A percentile compares a stretch with the other conserved stretches of the same genome.
Evolutionary conservation across 1,140 invertebrate species (phyloP).

Genomic region (Drosophila pachea): DNA sequence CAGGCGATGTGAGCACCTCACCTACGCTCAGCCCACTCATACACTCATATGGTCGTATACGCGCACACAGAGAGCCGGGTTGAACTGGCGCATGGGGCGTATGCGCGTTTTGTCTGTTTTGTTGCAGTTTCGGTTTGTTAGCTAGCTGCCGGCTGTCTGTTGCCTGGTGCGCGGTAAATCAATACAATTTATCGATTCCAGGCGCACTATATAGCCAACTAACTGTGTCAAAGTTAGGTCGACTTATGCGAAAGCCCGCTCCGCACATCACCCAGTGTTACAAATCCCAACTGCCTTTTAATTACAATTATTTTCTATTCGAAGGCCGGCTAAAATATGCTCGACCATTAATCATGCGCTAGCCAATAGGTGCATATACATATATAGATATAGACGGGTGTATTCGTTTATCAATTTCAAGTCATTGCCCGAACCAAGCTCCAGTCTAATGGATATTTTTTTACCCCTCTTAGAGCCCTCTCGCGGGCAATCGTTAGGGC

Average conservation of each 20-base stretch:
- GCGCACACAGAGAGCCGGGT: slow-evolving; percentile 13
- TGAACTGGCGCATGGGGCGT: slow-evolving; percentile 31
- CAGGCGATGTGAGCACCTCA: slow-evolving; percentile 53
- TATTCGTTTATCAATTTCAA: slow-evolving; percentile 36
- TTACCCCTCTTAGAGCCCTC: slow-evolving; percentile 42
- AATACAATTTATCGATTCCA: slow-evolving; percentile 65
- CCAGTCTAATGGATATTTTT: slow-evolving; percentile 35
- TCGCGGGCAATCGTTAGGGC: slow-evolving; percentile 11
- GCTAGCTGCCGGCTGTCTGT: slow-evolving; percentile 27
- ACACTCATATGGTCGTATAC: background rate
- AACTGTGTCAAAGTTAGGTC: slow-evolving; percentile 73
- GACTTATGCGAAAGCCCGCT: slow-evolving; percentile 58
- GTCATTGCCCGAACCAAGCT: background rate
- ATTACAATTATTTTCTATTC: slow-evolving; percentile 60
- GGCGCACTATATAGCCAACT: slow-evolving; percentile 14
- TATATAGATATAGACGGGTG: background rate
- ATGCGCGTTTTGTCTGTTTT: slow-evolving; percentile 42
- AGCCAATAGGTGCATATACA: slow-evolving; percentile 18
- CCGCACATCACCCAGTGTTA: slow-evolving; percentile 2
- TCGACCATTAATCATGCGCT: slow-evolving; percentile 59
- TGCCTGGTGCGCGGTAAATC: slow-evolving; percentile 47
- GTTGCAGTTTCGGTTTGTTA: slow-evolving; percentile 7
- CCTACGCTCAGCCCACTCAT: background rate
- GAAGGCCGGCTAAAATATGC: slow-evolving; percentile 25
- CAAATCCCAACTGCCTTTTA: slow-evolving; percentile 39